Conservation (phyloP, 2,113 vertebrate species). For the Chamaea fasciata region DNA sequence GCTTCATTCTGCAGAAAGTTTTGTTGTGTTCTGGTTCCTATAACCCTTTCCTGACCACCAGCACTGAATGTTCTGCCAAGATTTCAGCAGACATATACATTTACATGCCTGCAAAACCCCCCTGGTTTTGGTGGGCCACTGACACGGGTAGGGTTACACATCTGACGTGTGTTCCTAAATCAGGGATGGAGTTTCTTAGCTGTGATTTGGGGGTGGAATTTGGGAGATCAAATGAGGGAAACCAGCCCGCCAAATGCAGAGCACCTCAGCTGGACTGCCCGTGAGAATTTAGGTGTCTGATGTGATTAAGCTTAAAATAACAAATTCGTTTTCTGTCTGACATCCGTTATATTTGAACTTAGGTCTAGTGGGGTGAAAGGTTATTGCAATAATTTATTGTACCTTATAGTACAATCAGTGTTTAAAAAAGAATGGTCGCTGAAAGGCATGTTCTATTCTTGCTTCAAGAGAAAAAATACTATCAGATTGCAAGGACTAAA, state of each 20-base stretch:
- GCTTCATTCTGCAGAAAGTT: not conserved
- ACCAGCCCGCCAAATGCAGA: not conserved
- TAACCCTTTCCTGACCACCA: not conserved
- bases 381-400: conserved; percentile 41
- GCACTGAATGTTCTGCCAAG: not conserved
- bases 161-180: accelerated
- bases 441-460: conserved; percentile 23
- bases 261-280: not conserved
- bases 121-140: not conserved
- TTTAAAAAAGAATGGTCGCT: conserved; percentile 9
- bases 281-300: not conserved
- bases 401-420: not conserved
- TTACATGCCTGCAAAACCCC: not conserved
- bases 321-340: conserved; percentile 13
- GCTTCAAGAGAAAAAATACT: not conserved
- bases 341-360: conserved; percentile 17
- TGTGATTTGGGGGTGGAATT: not conserved
- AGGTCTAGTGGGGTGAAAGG: not conserved
- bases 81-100: not conserved
- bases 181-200: not conserved
- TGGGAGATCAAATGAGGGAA: not conserved
- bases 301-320: conserved; percentile 45
- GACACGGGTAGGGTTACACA: accelerated
- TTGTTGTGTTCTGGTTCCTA: not conserved
- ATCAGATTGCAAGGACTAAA: not conserved